phyloP scores from a whole-genome alignment of 2,113 vertebrate genomes.

The Blennius ocellaris region DNA sequence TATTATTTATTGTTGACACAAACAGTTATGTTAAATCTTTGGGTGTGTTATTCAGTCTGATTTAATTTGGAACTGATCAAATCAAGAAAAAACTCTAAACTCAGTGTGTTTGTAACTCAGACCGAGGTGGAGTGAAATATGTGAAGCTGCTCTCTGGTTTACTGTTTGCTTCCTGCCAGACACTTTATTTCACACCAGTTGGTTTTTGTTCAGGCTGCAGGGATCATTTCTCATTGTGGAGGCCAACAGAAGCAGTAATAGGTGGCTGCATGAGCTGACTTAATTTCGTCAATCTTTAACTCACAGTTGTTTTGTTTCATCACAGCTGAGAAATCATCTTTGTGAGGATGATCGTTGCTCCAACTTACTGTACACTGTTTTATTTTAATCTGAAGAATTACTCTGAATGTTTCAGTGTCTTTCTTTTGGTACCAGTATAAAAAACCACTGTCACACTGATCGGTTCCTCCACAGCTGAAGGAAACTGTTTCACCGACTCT shows the following conservation, averaged over 20 bases:
- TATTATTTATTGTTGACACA: no score
- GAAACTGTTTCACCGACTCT: neutral
- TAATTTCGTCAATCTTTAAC: neutral
- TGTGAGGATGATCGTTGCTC: neutral
- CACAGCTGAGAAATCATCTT: constrained; percentile 29
- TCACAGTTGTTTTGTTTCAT: neutral
- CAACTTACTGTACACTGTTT: rapidly evolving
- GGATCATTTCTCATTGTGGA: constrained; percentile 30
- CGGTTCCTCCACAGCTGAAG: constrained; percentile 11
- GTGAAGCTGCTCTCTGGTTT: constrained; percentile 39
- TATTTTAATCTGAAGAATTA: neutral
- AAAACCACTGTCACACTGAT: rapidly evolving
- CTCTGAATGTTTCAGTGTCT: constrained; percentile 20
- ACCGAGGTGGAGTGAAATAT: constrained; percentile 15
- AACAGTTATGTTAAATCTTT: no score
- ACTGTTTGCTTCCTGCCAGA: constrained; percentile 22
- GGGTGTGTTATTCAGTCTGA: no score
- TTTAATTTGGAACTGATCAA: no score
- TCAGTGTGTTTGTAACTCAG: no score
- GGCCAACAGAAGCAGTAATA: constrained; percentile 11
- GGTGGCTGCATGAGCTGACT: constrained; percentile 21
- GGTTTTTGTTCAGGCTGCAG: constrained; percentile 46
- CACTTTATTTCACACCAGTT: constrained; percentile 11
- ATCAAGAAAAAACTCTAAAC: no score
- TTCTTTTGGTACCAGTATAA: constrained; percentile 13